Base-by-base conservation (phyloP, 2,797 vertebrate genomes). In the Esox lucius region DNA sequence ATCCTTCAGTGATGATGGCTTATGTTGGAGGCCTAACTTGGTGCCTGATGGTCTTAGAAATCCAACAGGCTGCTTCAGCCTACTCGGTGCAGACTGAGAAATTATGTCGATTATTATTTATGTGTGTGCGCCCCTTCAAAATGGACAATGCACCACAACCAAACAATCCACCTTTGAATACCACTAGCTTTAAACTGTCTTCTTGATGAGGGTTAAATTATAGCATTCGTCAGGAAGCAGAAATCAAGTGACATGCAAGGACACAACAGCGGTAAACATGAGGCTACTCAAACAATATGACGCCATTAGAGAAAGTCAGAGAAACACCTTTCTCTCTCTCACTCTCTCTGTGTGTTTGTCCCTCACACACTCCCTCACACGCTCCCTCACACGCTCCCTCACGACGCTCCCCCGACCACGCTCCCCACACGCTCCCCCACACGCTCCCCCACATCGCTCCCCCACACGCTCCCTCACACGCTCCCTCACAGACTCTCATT, bases 161-260 rank as follows among this genome's bases (percentile, higher is more conserved):
- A 46, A 46, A 2, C 3, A 1, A 11, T 46, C 42, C 2, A 13
- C 46, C 6, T 11, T 46, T 11, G 42, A 46, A 46, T 46, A 46
- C 42, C 12, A 46, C 42, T 46, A n/a, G 42, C 87, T 88, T 89
- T 90, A 90, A 80, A 80, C 83, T 28, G 22, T 85, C 88, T 90
- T 87, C 87, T 46, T 46, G 12, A 86, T 88, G 86, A 90, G 88
- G 87, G 77, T 87, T 92, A 90, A 94, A 94, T 93, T 93, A 93
- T 93, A n/a, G 89, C 89, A 93, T 90, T 88, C 90, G 89, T 90
- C 85, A 77, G 87, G 85, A 46, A 86, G 81, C 91, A 90, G 92
- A 90, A 92, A 88, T 91, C 92, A 89, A 70, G 70, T 91, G 91
- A 92, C 91, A 90, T 93, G 86, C 88, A 91, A 92, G 91, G 90